A percentile compares a stretch with the other conserved stretches of the same genome.
These are phyloP conservation scores for Philhelius pedissequus DNA, from an alignment of 2,888 invertebrate species.

Conservation along the genomic window DNA sequence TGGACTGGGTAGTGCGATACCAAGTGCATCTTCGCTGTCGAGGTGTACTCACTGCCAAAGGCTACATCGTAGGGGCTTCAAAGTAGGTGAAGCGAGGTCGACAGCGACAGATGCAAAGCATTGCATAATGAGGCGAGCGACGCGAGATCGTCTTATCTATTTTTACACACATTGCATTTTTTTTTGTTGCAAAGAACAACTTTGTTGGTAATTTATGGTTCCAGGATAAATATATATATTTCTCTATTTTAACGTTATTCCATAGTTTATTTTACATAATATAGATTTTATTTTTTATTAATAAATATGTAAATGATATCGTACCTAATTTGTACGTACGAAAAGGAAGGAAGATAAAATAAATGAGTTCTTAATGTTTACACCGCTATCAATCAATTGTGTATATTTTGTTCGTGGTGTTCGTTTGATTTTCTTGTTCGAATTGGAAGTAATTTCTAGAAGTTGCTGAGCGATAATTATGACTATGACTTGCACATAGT, in stretches of 20 bases:
- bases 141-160: constrained; percentile 36
- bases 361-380: constrained; percentile 33
- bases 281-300: constrained; percentile 33
- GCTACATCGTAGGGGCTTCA: constrained; percentile 84
- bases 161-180: constrained; percentile 63
- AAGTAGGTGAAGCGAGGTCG: constrained; percentile 46
- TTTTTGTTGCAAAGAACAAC: constrained; percentile 13
- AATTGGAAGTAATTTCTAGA: constrained; percentile 23
- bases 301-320: constrained; percentile 15
- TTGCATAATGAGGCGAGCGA: constrained; percentile 51
- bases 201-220: constrained; percentile 50
- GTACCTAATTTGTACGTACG: not conserved
- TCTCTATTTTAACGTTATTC: constrained; percentile 42
- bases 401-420: not conserved
- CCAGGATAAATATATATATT: constrained; percentile 47
- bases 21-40: constrained; percentile 94
- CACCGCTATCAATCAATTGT: not conserved
- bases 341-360: constrained; percentile 38
- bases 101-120: not conserved
- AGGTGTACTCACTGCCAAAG: constrained; percentile 94
- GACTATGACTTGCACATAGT: not conserved
- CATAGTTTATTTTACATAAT: constrained; percentile 55
- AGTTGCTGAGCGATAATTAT: not conserved
- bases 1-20: constrained; percentile 91
- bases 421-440: not conserved